These are phyloP conservation scores for Thamnophis elegans DNA, from an alignment of 2,797 vertebrate genomes.

Conservation along the genomic window DNA sequence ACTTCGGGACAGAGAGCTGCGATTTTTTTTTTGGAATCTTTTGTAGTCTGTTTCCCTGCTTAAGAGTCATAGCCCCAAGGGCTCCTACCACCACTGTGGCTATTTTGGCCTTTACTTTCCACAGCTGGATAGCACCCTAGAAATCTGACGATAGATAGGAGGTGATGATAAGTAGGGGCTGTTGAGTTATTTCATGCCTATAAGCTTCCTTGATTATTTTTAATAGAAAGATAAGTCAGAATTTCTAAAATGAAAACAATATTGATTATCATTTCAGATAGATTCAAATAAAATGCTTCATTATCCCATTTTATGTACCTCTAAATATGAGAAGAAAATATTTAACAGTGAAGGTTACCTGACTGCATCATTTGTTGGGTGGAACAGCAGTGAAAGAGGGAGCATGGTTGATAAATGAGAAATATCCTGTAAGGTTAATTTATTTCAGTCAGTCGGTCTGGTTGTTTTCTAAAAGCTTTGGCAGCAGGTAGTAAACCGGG, in stretches of 20 bases:
- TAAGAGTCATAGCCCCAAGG: background rate
- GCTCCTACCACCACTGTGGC: background rate
- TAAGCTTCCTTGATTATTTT: background rate
- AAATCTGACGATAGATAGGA: background rate
- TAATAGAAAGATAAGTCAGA: background rate
- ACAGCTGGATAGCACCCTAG: background rate
- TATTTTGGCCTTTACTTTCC: background rate
- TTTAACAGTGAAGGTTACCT: slow-evolving; percentile 3
- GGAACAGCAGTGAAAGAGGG: background rate
- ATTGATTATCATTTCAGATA: background rate
- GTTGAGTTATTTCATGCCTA: background rate
- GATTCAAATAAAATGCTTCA: background rate
- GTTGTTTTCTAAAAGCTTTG: slow-evolving; percentile 32
- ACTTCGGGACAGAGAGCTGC: background rate
- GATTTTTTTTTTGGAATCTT: background rate
- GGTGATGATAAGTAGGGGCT: background rate
- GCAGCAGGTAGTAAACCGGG: slow-evolving; percentile 17
- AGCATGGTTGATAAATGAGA: background rate
- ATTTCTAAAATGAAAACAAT: background rate
- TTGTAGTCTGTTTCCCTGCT: background rate
- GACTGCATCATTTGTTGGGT: background rate
- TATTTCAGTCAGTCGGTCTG: slow-evolving; percentile 15
- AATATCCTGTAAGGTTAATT: slow-evolving; percentile 15
- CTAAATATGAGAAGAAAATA: background rate
- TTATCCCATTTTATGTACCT: background rate